Evolutionary conservation across 2,113 vertebrate species (phyloP), one percentile per base, ranked within the genome.

Genomic region (Microtus richardsoni): DNA sequence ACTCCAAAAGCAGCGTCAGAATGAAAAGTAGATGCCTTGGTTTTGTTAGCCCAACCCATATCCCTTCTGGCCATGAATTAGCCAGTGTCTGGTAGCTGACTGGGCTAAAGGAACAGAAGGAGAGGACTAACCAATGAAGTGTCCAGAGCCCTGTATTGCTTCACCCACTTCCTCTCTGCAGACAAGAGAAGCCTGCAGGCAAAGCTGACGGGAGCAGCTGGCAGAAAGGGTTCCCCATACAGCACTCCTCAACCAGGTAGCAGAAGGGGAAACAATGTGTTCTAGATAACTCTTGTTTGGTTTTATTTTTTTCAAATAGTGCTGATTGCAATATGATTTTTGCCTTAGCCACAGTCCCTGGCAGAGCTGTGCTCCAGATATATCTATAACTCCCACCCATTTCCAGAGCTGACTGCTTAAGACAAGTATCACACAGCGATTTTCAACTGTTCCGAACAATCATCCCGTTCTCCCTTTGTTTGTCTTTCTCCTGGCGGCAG

Each of bases 221-320:
- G 41, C 44, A 44, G 17, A 54, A 68, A 70, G 0, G 1, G 12
- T 3, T 80, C 64, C 5, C 2, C 33, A 2, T 21, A n/a, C 0
- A 64, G 64, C 26, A 64, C 44, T 84, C 66, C 83, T 49, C 39
- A 60, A 83, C 2, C 86, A 60, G 36, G 28, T 1, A 26, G 74
- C 58, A 94, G 47, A 7, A 68, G 6, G 13, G 44, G 44, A 88
- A 94, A 95, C 12, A 54, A 47, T 14, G 83, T 80, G 62, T 90
- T 88, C 83, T 77, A 62, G 8, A 87, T 86, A 95, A 82, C 36
- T 14, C 33, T 24, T 78, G 9, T 26, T 22, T 82, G 8, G 19
- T 58, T 58, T n/a, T 88, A 33, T 62, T 92, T 95, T 68, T 39
- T 71, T 71, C 70, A 39, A 73, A 73, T 21, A 39, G 64, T 24